Percentiles rank a stretch among this genome's conserved stretches.
Conservation (phyloP, 2,888 invertebrate genomes). For the Clivina fossor region DNA sequence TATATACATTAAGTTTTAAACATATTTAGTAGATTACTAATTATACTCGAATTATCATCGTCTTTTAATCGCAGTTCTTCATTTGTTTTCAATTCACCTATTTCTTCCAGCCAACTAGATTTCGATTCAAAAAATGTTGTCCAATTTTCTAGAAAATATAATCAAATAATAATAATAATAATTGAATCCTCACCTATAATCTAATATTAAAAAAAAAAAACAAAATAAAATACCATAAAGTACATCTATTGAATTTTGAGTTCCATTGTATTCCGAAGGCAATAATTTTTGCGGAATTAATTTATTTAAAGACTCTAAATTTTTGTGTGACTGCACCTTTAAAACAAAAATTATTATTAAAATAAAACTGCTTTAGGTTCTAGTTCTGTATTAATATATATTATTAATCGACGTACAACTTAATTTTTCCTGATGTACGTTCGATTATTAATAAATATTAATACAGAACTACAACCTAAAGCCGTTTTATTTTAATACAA, state of each 20-base stretch:
- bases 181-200: not conserved
- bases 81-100: conserved; percentile 11
- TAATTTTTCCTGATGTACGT: not conserved
- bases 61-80: conserved; percentile 9
- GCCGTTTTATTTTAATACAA: too few relatives aligned
- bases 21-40: too few relatives aligned
- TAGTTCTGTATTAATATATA: too few relatives aligned
- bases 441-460: too few relatives aligned
- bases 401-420: not conserved
- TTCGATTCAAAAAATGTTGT: not conserved
- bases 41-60: too few relatives aligned
- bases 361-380: too few relatives aligned
- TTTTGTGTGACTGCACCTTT: conserved; percentile 10
- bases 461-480: too few relatives aligned
- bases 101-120: not conserved
- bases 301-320: conserved; percentile 6
- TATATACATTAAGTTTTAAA: too few relatives aligned
- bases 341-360: not conserved
- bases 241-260: conserved; percentile 4
- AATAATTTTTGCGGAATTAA: conserved; percentile 6
- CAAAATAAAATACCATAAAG: conserved; percentile 5
- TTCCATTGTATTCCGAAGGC: conserved; percentile 12
- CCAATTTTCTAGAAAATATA: conserved; percentile 4
- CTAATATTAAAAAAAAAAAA: not conserved
- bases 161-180: not conserved